Base-by-base conservation (phyloP, 2,113 vertebrate genomes). In the Triplophysa tibetana region DNA sequence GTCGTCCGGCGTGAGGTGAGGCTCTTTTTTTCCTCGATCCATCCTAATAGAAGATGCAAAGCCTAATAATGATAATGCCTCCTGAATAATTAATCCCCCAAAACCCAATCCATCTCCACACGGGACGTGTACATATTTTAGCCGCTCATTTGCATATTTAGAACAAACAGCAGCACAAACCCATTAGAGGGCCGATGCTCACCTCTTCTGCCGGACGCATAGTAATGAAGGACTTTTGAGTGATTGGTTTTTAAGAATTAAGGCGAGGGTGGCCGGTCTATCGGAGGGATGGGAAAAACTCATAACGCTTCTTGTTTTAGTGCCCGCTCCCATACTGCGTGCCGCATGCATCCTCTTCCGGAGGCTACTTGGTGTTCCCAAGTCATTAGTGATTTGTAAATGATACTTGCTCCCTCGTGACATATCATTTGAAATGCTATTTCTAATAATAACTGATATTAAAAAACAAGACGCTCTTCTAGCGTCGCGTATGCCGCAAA, bases 331-430 rank as follows among this genome's bases (percentile, higher is more conserved):
- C 93, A 92, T 90, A 92, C 93, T 94, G 94, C 89, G 90, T 82
- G 88, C 91, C 89, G 91, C 90, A 80, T 87, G 79, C 92, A 91
- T 89, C 92, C 92, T 89, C 89, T 94, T 94, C 96, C 95, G 93
- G 94, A 94, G 94, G 96, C 95, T 92, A 95, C 91, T 94, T 91
- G 94, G 89, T 96, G 95, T 96, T 98, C 96, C 95, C 94, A 94
- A 94, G 95, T 98, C 96, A 96, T 97, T 98, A 98, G 95, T 92
- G 94, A 94, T 95, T 96, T 97, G 95, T 96, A 98, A 99, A 97
- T 97, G 95, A 96, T 98, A 96, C 96, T 97, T 98, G 96, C 94
- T 97, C 97, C 96, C 97, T 95, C 93, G 95, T 97, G 96, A 98
- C 95, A 97, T 95, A 95, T 95, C 95, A 95, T 97, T 95, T 96